These are phyloP conservation scores for Junco hyemalis DNA, from an alignment of 2,113 vertebrate species.

Conservation along the genomic window DNA sequence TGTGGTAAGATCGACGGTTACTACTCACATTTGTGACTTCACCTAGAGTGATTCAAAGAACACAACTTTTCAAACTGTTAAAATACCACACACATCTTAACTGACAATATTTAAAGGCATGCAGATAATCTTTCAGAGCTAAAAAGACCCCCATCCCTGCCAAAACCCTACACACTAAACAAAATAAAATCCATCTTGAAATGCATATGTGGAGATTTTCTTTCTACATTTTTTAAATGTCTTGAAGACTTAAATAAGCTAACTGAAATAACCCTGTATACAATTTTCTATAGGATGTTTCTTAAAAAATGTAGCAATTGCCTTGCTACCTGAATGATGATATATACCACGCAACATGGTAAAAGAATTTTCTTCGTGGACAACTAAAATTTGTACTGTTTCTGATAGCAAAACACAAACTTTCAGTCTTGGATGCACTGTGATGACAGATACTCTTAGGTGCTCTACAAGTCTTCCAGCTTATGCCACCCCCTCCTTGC, in stretches of 20 bases:
- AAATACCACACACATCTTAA: conserved; percentile 63
- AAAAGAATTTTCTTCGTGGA: not conserved
- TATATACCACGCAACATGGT: not conserved
- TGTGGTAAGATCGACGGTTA: conserved; percentile 78
- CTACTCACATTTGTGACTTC: conserved; percentile 55
- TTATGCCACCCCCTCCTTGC: not conserved
- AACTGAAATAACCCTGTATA: not conserved
- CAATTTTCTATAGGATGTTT: not conserved
- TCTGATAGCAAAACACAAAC: not conserved
- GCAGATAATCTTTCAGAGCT: not conserved
- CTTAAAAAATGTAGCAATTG: not conserved
- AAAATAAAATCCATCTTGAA: not conserved
- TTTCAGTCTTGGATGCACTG: not conserved
- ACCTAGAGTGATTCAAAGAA: conserved; percentile 64
- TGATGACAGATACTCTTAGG: not conserved
- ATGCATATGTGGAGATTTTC: not conserved
- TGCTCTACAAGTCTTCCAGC: not conserved
- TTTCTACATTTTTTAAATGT: not conserved
- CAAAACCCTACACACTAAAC: not conserved
- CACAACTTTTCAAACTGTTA: conserved; percentile 64
- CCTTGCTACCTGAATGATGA: not conserved
- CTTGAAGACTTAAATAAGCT: not conserved
- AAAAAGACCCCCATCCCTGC: not conserved
- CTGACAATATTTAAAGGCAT: conserved; percentile 26
- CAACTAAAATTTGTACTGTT: not conserved